Evolutionary conservation across 2,888 invertebrate species (phyloP), one percentile per base, ranked within the genome.

Genomic region (Sinodicranocentrus sp.): DNA sequence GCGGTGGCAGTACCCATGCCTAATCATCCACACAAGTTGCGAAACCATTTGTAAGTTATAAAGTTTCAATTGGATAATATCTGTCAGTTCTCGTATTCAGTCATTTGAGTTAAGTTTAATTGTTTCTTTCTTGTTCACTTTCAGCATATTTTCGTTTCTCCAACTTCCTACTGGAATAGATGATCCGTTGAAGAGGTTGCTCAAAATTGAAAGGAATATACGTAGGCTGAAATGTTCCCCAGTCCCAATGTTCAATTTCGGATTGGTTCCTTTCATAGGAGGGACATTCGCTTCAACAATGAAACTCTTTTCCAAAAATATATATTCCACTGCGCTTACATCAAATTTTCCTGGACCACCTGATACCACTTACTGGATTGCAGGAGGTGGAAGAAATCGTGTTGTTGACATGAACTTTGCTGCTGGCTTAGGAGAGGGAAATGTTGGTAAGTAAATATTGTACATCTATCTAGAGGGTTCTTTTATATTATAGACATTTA

Each of bases 311-410:
- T 54, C 77, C 0, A 48, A 23, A 0, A 88, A 88, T 65, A 19
- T 44, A 6, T 84, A 85, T 17, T 84, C 88, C 0, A 88, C 88
- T 5, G 73, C 80, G 26, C 77, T 87, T 1, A 85, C 85, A 17
- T 87, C 87, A 6, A 88, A 88, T 59, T 87, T 88, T 54, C 88
- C 88, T 15, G 87, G 87, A 52, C 87, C 84, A 19, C 54, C 70
- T 26, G 59, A 25, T 1, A 57, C 54, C 19, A 33, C 43, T 0
- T 25, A 82, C 26, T 80, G 80, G 17, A 80, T 83, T 59, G 82
- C 57, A 13, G 86, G 71, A 17, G 84, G 82, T 8, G 84, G 80
- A 2, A 39, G 39, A 5, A 70, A 88, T 68, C 57, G 54, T 48
- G 76, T 84, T 6, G 63, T 54, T 1, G 86, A 87, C 23, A 84